Base-by-base conservation (phyloP, 1,140 invertebrate species). In the Eurosta solidaginis region DNA sequence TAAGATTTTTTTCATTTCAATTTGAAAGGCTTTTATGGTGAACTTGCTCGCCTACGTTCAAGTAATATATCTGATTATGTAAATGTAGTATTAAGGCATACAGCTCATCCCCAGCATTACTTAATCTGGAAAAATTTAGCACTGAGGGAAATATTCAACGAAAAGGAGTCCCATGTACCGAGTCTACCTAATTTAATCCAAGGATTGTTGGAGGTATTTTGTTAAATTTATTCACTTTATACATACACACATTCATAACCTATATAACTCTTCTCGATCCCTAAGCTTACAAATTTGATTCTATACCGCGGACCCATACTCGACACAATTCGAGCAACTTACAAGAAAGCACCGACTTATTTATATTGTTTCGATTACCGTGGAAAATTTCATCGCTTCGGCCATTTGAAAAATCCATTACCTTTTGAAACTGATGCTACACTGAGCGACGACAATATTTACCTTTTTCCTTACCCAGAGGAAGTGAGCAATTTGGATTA, bases 361-460 rank as follows among this genome's bases (percentile, higher is more conserved):
- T 49, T 87, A 33, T 88, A 87, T 52, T 81, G 79, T 29, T 88
- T 88, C 17, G 86, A 84, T 63, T 88, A 88, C 77, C 84, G 83
- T 29, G 86, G 86, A 2, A 68, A 87, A 75, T 74, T 82, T 75
- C 85, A 84, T 79, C 82, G 86, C 20, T 87, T 87, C 47, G 81
- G 76, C 0, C 80, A 85, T 45, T 36, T 86, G 25, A 17, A 49
- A 0, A 86, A 77, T 52, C 82, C 83, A 0, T 54, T 87, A 47
- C 86, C 86, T 9, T 88, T 85, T 25, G 84, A 77, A 1, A 79
- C 83, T 44, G 86, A 87, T 54, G 85, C 86, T 10, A 84, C 84
- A 14, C 81, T 88, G 2, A 88, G 86, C 73, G 86, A 88, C 50
- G 86, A 88, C 47, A 84, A 82, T 12, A 85, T 88, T 10, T 88